A percentile compares a stretch with the other conserved stretches of the same genome.
phyloP scores from a whole-genome alignment of 1,140 invertebrate genomes.

The Bombus waltoni region DNA sequence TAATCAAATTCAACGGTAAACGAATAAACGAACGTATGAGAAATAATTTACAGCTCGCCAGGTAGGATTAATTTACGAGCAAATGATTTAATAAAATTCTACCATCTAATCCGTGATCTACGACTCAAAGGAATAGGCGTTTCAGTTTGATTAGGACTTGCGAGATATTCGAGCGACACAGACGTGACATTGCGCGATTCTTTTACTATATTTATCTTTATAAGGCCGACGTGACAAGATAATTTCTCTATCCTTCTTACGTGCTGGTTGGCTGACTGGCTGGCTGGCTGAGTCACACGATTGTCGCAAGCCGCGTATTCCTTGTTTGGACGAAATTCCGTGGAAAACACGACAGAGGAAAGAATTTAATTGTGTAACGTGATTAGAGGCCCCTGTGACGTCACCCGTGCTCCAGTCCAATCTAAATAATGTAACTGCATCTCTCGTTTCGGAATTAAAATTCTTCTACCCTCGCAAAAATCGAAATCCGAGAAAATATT shows the following conservation, averaged over 20 bases:
- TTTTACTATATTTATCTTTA: not conserved
- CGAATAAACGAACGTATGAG: too few relatives aligned
- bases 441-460: not conserved
- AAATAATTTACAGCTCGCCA: too few relatives aligned
- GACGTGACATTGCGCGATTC: not conserved
- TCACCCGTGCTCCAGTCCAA: not conserved
- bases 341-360: not conserved
- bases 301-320: not conserved
- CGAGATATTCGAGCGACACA: not conserved
- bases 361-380: not conserved
- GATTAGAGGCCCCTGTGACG: not conserved
- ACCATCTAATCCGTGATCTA: not conserved
- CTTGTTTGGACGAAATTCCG: not conserved
- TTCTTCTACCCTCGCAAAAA: not conserved
- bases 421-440: not conserved
- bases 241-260: not conserved
- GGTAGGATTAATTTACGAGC: too few relatives aligned
- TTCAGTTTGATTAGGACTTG: not conserved
- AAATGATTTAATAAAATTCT: not conserved
- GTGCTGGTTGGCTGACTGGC: too few relatives aligned
- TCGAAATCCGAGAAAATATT: not conserved
- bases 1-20: too few relatives aligned
- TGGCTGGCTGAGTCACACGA: not conserved
- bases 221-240: not conserved
- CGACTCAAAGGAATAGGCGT: not conserved